Evolutionary conservation across 1,140 invertebrate genomes (phyloP).

Genomic region (Euschistus heros): DNA sequence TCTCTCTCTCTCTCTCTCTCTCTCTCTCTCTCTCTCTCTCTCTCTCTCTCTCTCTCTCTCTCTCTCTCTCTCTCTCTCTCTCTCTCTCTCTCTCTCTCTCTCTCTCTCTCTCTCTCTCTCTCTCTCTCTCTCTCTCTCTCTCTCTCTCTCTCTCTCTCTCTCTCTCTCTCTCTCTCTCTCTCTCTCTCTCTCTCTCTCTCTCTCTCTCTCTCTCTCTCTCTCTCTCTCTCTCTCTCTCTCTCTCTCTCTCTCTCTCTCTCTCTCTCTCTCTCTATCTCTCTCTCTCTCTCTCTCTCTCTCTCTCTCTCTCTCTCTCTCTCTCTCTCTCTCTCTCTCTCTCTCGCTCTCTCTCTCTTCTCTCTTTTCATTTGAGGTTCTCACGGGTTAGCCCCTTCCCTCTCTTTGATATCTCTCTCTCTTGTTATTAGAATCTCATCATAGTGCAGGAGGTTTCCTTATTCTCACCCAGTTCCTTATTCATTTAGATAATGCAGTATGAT

Average conservation of each 20-base stretch:
- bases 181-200: conserved; percentile 7
- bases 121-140: conserved; percentile 9
- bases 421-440: not conserved
- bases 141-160: not conserved
- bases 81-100: conserved; percentile 8
- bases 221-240: conserved; percentile 4
- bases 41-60: conserved; percentile 14
- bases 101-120: conserved; percentile 14
- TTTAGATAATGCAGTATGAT: too few relatives aligned
- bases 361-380: not conserved
- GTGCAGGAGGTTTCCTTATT: too few relatives aligned
- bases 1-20: conserved; percentile 1
- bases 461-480: too few relatives aligned
- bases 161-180: not conserved
- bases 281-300: not conserved
- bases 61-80: conserved; percentile 7
- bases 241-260: conserved; percentile 14
- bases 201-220: conserved; percentile 13
- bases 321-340: conserved; percentile 12
- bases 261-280: conserved; percentile 11
- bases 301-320: conserved; percentile 7
- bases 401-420: not conserved
- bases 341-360: not conserved
- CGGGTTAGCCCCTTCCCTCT: conserved; percentile 1
- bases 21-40: not conserved